Conservation (phyloP, 2,797 vertebrate species). For the Siniperca scherzeri region DNA sequence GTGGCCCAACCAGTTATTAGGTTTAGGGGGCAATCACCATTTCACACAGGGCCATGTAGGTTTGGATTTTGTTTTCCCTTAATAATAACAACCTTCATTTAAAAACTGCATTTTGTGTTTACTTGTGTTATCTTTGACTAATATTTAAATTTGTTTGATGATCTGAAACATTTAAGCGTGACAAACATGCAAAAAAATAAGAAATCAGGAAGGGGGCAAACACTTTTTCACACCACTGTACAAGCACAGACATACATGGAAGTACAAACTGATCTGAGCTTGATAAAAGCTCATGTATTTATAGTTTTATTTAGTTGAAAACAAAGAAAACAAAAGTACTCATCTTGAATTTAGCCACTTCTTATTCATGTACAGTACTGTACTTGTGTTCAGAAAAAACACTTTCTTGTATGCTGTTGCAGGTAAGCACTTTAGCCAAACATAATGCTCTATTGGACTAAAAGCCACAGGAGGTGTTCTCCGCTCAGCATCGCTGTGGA, state of each 20-base stretch:
- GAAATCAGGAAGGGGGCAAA: too few species aligned
- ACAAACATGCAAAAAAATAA: too few species aligned
- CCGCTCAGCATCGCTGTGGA: slow-evolving; percentile 27
- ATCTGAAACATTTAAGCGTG: too few species aligned
- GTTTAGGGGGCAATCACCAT: too few species aligned
- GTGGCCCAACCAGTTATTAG: too few species aligned
- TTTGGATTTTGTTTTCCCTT: too few species aligned
- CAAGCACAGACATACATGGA: background rate
- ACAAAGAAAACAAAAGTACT: background rate
- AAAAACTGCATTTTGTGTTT: too few species aligned
- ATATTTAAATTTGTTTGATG: too few species aligned
- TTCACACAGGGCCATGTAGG: too few species aligned
- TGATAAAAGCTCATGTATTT: background rate
- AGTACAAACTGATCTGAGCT: background rate
- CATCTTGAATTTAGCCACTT: background rate
- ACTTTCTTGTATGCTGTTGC: background rate
- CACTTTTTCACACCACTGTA: too few species aligned
- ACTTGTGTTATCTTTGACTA: too few species aligned
- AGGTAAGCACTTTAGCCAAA: slow-evolving; percentile 21
- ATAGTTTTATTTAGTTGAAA: slow-evolving; percentile 10
- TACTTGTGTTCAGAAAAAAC: background rate
- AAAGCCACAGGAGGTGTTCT: slow-evolving; percentile 31
- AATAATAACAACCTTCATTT: too few species aligned
- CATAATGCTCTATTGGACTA: slow-evolving; percentile 3
- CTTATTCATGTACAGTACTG: background rate